Evolutionary conservation across 2,113 vertebrate genomes (phyloP).

Genomic region (Syrmaticus mikado): DNA sequence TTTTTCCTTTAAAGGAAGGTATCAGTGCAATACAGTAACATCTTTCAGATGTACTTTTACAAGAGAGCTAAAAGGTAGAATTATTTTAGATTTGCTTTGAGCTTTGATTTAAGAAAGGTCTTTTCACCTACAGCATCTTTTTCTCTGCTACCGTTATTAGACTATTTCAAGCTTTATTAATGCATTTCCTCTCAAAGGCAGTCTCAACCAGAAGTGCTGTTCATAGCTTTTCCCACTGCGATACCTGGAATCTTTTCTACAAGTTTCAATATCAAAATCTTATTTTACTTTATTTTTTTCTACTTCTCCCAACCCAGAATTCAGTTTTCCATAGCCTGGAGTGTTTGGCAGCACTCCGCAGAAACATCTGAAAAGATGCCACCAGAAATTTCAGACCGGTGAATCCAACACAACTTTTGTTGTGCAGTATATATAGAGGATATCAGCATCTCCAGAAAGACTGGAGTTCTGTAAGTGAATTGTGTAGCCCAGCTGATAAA

Average conservation of each 20-base stretch:
- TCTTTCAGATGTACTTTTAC: conserved; percentile 36
- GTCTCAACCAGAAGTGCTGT: background rate
- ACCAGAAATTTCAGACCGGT: background rate
- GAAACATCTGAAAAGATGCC: background rate
- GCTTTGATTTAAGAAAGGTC: background rate
- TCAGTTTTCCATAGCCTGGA: background rate
- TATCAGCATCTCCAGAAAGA: background rate
- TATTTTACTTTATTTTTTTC: background rate
- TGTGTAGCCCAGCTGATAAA: background rate
- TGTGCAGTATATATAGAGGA: background rate
- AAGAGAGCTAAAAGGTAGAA: background rate
- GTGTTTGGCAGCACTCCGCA: background rate
- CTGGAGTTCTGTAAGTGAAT: background rate
- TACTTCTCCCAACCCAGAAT: background rate
- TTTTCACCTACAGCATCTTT: background rate
- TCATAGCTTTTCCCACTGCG: background rate
- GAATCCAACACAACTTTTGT: background rate
- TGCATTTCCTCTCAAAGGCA: background rate
- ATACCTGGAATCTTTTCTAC: background rate
- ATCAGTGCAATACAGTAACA: conserved; percentile 23
- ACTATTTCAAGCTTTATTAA: background rate
- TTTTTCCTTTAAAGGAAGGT: conserved; percentile 21
- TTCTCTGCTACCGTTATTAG: background rate
- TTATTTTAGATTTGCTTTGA: background rate
- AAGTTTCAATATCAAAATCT: background rate